A percentile compares a stretch with the other conserved stretches of the same genome.
These are phyloP conservation scores for Onchidella celtica DNA, from an alignment of 2,888 invertebrate genomes.

Conservation along the genomic window DNA sequence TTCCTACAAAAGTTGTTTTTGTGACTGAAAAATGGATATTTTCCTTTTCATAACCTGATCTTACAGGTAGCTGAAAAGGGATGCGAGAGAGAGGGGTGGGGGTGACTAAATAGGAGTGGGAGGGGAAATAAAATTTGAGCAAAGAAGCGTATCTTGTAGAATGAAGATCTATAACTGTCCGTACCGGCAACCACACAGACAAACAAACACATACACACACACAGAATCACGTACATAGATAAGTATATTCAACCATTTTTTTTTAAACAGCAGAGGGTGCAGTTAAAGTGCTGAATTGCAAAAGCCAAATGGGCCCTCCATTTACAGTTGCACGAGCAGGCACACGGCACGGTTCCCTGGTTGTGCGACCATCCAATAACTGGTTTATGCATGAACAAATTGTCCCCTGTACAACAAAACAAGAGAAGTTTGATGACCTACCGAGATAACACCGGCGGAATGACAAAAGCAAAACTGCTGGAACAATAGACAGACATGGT, in stretches of 20 bases:
- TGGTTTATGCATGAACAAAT: no score
- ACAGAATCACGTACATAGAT: background rate
- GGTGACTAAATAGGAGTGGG: no score
- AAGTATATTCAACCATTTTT: no score
- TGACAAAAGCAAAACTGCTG: slow-evolving; percentile 1
- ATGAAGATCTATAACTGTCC: background rate
- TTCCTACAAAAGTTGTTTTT: background rate
- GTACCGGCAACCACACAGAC: slow-evolving; percentile 1
- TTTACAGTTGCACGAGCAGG: background rate
- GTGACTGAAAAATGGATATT: background rate
- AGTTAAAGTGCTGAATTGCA: background rate
- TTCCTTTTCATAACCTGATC: no score
- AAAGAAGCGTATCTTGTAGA: background rate
- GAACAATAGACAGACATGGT: no score
- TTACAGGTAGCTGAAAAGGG: no score
- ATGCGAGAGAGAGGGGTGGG: background rate
- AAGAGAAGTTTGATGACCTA: background rate
- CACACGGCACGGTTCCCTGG: background rate
- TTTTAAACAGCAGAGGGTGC: background rate
- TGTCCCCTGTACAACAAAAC: no score
- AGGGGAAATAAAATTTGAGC: background rate
- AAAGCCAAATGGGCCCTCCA: background rate
- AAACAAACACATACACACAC: slow-evolving; percentile 7
- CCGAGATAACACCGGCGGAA: background rate
- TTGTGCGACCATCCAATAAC: no score